A percentile compares a stretch with the other conserved stretches of the same genome.
These are phyloP conservation scores for Echiichthys vipera DNA, from an alignment of 2,797 vertebrate genomes.

Conservation along the genomic window DNA sequence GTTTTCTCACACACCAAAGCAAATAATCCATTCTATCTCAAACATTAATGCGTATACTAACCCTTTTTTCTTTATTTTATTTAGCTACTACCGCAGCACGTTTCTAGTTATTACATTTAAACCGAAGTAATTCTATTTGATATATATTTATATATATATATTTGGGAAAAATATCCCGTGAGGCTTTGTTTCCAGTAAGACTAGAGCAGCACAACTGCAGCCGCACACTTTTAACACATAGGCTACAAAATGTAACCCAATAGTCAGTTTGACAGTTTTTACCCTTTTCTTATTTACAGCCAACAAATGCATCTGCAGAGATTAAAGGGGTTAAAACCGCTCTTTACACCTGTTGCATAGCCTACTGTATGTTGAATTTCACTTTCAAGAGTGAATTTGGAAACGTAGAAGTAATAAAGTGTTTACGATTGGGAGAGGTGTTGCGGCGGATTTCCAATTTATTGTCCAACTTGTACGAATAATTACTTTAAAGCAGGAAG, in stretches of 20 bases:
- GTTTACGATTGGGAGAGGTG: constrained; percentile 86
- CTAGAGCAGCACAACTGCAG: not conserved
- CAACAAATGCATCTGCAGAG: not conserved
- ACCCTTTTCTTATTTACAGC: not conserved
- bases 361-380: not conserved
- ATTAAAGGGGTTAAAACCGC: not conserved
- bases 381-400: not conserved
- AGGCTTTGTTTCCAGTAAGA: not conserved
- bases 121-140: not conserved
- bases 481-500: constrained; percentile 98
- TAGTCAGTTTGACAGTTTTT: too few relatives aligned
- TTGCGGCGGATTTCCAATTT: constrained; percentile 87
- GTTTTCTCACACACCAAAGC: not conserved
- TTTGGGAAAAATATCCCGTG: not conserved
- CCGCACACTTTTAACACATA: not conserved
- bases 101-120: not conserved
- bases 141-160: too few relatives aligned
- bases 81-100: not conserved
- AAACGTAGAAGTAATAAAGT: constrained; percentile 59
- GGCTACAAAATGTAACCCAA: not conserved
- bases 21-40: not conserved
- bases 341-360: not conserved
- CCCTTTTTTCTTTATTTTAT: not conserved
- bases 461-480: constrained; percentile 89
- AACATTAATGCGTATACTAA: not conserved